Percentiles rank a stretch among this genome's conserved stretches.
Conservation (phyloP, 92 coral and sea anemone species). For the Metridium senile region DNA sequence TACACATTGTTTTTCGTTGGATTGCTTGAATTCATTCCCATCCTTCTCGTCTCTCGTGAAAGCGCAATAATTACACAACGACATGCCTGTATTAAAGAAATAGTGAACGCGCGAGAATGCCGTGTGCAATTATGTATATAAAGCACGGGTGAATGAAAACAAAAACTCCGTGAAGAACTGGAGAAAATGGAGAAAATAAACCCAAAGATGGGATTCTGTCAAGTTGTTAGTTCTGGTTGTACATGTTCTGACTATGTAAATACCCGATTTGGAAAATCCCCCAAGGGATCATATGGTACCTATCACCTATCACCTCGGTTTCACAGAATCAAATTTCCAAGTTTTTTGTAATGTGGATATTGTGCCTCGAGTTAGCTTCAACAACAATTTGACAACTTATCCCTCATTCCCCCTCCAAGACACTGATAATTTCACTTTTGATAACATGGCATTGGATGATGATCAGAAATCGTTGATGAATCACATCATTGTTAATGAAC, state of each 20-base stretch:
- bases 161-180: no score
- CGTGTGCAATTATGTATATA: no score
- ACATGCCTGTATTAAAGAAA: no score
- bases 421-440: conserved; percentile 25
- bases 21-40: no score
- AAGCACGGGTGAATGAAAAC: no score
- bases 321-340: conserved; percentile 63
- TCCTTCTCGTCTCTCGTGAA: no score
- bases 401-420: conserved; percentile 42
- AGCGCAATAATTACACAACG: no score
- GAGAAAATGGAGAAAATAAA: conserved; percentile 46
- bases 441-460: conserved; percentile 14
- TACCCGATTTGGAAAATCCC: conserved; percentile 58
- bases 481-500: conserved; percentile 35
- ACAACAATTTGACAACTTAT: conserved; percentile 1
- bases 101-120: no score
- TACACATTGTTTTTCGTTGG: no score
- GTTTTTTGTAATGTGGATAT: conserved; percentile 49
- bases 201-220: conserved; percentile 41
- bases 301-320: conserved; percentile 65
- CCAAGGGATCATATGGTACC: conserved; percentile 56
- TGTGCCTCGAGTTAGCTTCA: conserved; percentile 33
- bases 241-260: background rate
- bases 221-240: conserved; percentile 35
- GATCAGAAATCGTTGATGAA: conserved; percentile 30